These are phyloP conservation scores for Didymodactylos carnosus DNA, from an alignment of 2,888 invertebrate species.

Conservation along the genomic window DNA sequence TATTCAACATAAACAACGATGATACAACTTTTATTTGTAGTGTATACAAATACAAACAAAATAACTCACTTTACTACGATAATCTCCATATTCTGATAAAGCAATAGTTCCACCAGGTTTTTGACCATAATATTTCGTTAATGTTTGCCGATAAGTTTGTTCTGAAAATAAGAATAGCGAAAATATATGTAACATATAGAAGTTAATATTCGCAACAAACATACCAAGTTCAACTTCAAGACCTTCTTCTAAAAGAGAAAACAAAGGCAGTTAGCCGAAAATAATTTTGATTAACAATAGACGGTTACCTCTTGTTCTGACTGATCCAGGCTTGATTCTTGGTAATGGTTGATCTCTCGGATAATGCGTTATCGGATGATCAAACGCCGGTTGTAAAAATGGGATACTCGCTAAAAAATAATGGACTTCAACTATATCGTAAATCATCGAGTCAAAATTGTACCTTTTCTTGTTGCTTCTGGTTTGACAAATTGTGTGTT, in stretches of 20 bases:
- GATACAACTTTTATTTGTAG: background rate
- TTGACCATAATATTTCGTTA: background rate
- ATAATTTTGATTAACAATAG: background rate
- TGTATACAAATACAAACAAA: no score
- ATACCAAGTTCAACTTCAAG: background rate
- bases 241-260: background rate
- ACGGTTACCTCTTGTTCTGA: background rate
- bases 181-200: background rate
- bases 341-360: background rate
- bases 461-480: background rate
- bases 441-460: no score
- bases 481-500: background rate
- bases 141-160: background rate
- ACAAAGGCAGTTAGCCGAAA: no score
- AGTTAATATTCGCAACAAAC: no score
- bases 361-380: background rate
- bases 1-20: background rate
- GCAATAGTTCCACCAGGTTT: background rate
- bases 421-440: no score
- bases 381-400: background rate
- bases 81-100: background rate
- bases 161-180: background rate
- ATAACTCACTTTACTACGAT: background rate
- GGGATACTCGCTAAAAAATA: background rate
- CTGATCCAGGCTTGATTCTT: background rate